Evolutionary conservation across 2,888 invertebrate genomes (phyloP), one percentile per base, ranked within the genome.

Genomic region (Acrobasis repandana): DNA sequence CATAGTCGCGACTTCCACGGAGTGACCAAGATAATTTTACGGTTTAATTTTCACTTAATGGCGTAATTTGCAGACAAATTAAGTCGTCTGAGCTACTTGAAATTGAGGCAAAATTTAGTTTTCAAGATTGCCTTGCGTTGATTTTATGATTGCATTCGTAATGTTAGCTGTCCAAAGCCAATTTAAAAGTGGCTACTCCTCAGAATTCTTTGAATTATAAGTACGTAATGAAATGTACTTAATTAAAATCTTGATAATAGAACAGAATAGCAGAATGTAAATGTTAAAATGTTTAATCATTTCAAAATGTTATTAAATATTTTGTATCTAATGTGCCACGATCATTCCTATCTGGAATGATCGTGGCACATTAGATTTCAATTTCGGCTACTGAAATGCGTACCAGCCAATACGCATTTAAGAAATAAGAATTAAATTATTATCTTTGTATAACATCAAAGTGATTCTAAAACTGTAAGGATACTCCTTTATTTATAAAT

Each of bases 31-130:
- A 54, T 38, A 34, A 50, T 14, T 50, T 36, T 36, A 54, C 36
- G 54, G 38, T 54, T 43, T 43, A 54, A 54, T 43, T 54, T 43
- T 20, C 11, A 54, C 38, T 54, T 54, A 54, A 54, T 43, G 38
- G 38, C 54, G 54, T 54, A 54, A 54, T 54, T 54, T 54, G 54
- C 43, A 54, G 38, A 54, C 43, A 54, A 54, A 54, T 54, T 54
- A 18, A 54, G 38, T 54, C 18, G 54, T 54, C 38, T 3, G 20
- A 18, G 54, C 54, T 20, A 14, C 54, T 54, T 54, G 16, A 54
- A 54, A 43, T 54, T 54, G 38, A 54, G 38, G 38, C 18, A 9
- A 43, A 50, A 54, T 54, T 54, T 43, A 54, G 54, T 43, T 54
- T 36, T 16, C 54, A 20, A 38, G 20, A 54, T 54, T 34, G 38